Base-by-base conservation (phyloP, 2,113 vertebrate species). In the Cyprinodon tularosa region DNA sequence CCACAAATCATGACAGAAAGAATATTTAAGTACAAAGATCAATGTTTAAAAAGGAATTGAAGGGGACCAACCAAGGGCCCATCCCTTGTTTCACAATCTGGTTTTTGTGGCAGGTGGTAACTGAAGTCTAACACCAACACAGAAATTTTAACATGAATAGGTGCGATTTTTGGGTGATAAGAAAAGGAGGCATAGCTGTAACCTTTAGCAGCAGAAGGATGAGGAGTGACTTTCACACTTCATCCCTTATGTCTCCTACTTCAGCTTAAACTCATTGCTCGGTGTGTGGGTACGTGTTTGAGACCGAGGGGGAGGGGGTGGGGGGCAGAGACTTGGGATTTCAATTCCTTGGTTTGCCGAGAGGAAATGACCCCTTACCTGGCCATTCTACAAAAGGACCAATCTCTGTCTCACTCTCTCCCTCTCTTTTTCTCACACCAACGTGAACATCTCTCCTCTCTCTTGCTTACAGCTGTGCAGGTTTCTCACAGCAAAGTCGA, bases 181-280 rank as follows among this genome's bases (percentile, higher is more conserved):
- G 36, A 13, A 53, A 40, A 0, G 2, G 37, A 63, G 57, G 14
- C 36, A 61, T 45, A 44, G 62, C 66, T 60, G 15, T 72, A 78
- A 81, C 81, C 78, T 81, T 81, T 83, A 67, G 68, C 15, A 63
- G 68, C 60, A 37, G n/a, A 68, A 48, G 17, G 29, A 57, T 37
- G 59, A 72, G 71, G 59, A 66, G 20, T 78, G 78, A 78, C 78
- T 81, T 84, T 84, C 78, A 76, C 77, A 76, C 65, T 76, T 50
- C 67, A 81, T 71, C 47, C 40, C 76, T 57, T 80, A 73, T 77
- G 68, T 82, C 50, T 20, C 53, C 48, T 60, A 62, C 72, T 76
- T 72, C 62, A 83, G 12, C 62, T 62, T 59, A 40, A 48, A 66
- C 12, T 68, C 62, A 17, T 45, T 47, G 2, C 62, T 57, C 45